phyloP scores from a whole-genome alignment of 1,140 invertebrate species.

The Bombus difficillimus region DNA sequence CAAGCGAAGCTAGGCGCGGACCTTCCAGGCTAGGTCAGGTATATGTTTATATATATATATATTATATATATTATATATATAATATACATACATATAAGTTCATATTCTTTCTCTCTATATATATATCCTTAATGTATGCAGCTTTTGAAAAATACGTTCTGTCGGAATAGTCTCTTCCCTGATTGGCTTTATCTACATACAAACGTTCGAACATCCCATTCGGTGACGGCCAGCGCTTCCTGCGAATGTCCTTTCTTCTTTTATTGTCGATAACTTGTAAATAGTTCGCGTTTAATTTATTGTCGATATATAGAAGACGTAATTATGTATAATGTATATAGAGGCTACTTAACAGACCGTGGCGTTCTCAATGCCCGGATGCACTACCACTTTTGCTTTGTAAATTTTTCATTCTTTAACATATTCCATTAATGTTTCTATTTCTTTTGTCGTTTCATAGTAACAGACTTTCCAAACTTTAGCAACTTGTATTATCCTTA shows the following conservation, averaged over 20 bases:
- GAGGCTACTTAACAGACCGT: constrained; percentile 24
- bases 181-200: constrained; percentile 36
- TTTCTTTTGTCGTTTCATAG: neutral
- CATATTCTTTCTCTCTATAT: constrained; percentile 31
- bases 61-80: constrained; percentile 30
- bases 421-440: neutral
- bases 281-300: constrained; percentile 60
- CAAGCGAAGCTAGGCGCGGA: constrained; percentile 78
- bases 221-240: constrained; percentile 65
- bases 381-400: neutral
- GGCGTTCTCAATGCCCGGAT: constrained; percentile 5
- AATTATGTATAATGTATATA: constrained; percentile 39
- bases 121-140: constrained; percentile 63
- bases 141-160: constrained; percentile 62
- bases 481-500: neutral
- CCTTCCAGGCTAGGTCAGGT: constrained; percentile 33
- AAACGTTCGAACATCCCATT: constrained; percentile 53
- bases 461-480: neutral
- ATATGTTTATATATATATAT: constrained; percentile 20
- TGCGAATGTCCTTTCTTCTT: constrained; percentile 36
- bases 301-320: constrained; percentile 63
- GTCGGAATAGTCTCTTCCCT: constrained; percentile 51
- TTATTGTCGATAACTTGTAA: constrained; percentile 65
- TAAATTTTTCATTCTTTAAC: neutral
- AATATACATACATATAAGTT: constrained; percentile 37